phyloP scores from a whole-genome alignment of 2,113 vertebrate species.

The Nipponia nippon region DNA sequence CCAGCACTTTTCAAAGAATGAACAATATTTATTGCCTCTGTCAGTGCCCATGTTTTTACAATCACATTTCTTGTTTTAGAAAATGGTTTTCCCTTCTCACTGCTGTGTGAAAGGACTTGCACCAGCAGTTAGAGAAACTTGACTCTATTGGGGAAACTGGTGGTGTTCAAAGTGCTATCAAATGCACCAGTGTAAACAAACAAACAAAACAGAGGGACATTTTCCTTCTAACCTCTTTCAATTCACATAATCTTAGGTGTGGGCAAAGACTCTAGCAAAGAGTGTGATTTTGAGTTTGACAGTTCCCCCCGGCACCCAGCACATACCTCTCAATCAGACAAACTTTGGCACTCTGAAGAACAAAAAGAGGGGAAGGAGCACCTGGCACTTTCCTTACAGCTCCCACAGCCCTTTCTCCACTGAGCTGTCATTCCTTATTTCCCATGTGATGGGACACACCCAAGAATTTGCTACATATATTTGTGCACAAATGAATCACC shows the following conservation, averaged over 20 bases:
- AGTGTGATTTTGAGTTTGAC: background rate
- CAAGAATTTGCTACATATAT: background rate
- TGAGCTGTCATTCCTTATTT: background rate
- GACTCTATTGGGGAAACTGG: background rate
- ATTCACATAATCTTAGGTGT: background rate
- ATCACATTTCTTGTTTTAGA: background rate
- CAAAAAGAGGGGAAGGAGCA: background rate
- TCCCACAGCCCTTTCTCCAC: background rate
- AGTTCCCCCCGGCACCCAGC: background rate
- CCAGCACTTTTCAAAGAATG: background rate
- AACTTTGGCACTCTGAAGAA: background rate
- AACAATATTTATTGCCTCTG: background rate
- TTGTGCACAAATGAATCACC: background rate
- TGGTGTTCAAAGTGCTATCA: background rate
- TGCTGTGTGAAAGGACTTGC: background rate
- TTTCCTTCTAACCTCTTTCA: background rate
- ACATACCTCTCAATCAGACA: background rate
- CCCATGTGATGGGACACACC: background rate
- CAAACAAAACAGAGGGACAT: background rate
- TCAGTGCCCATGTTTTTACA: background rate
- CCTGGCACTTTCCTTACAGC: background rate
- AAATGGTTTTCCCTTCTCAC: background rate
- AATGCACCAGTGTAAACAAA: slow-evolving; percentile 8
- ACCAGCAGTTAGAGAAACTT: background rate
- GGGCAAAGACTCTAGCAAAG: background rate